phyloP scores from a whole-genome alignment of 2,797 vertebrate genomes.

The Esox lucius region DNA sequence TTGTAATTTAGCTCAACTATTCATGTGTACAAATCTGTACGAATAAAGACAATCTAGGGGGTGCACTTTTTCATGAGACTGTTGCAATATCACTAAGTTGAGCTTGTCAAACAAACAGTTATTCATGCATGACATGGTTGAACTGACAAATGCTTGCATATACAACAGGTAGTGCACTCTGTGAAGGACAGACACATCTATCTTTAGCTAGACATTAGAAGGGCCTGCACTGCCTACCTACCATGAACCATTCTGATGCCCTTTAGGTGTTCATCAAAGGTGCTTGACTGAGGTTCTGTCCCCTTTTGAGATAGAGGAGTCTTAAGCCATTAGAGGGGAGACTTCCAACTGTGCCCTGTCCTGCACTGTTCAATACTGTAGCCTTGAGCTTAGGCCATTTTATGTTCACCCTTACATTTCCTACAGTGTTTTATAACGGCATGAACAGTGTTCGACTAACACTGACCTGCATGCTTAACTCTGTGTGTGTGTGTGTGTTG shows the following conservation, averaged over 20 bases:
- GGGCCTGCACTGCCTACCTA: neutral
- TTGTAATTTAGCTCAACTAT: too few species aligned
- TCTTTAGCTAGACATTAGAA: neutral
- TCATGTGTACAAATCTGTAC: too few species aligned
- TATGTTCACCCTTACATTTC: conserved; percentile 7
- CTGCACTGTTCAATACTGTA: neutral
- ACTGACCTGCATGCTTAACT: conserved; percentile 1
- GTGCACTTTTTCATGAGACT: too few species aligned
- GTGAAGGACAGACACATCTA: neutral
- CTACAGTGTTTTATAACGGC: conserved; percentile 39
- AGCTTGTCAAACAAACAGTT: neutral
- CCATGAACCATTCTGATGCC: neutral
- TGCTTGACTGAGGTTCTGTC: neutral
- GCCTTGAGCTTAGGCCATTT: neutral
- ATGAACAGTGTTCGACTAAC: conserved; percentile 24
- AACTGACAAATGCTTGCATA: neutral
- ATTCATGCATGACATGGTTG: neutral
- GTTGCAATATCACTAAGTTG: neutral
- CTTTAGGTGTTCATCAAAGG: neutral
- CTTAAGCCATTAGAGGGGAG: too few species aligned
- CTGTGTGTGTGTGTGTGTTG: conserved; percentile 3
- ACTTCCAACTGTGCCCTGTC: neutral
- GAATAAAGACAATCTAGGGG: too few species aligned
- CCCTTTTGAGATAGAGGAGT: too few species aligned
- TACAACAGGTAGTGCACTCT: neutral